Conservation (phyloP, 2,797 vertebrate species). For the Girardinus metallicus region DNA sequence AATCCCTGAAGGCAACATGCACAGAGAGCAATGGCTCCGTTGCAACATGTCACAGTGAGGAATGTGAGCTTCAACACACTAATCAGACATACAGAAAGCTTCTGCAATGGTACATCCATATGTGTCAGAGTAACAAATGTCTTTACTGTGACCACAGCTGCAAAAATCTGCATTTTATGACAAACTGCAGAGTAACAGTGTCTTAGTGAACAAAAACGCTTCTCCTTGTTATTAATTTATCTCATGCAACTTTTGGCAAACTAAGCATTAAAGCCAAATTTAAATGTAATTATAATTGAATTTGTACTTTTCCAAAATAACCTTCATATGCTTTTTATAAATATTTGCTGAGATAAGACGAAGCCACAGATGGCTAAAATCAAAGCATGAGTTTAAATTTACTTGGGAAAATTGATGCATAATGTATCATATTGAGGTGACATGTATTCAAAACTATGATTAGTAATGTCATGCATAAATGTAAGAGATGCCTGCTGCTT, state of each 20-base stretch:
- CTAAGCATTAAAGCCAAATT: background rate
- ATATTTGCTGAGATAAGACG: background rate
- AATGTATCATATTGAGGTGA: conserved; percentile 6
- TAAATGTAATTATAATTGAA: background rate
- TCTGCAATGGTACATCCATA: conserved; percentile 17
- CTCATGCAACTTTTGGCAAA: background rate
- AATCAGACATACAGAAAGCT: conserved; percentile 27
- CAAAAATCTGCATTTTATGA: background rate
- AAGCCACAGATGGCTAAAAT: background rate
- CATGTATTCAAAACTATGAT: conserved; percentile 11
- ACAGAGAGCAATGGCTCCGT: conserved; percentile 55
- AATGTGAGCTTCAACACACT: conserved; percentile 65
- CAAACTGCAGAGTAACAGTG: background rate
- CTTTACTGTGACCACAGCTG: background rate
- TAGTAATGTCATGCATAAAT: conserved; percentile 19
- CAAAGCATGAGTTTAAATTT: background rate
- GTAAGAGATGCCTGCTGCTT: conserved; percentile 33
- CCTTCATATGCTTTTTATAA: background rate
- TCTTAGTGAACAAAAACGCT: background rate
- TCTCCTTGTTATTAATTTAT: background rate
- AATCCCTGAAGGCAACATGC: conserved; percentile 58
- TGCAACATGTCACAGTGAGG: conserved; percentile 71
- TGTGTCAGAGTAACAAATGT: background rate
- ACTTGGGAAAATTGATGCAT: background rate
- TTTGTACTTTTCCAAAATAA: background rate